A percentile compares a stretch with the other conserved stretches of the same genome.
Evolutionary conservation across 2,797 vertebrate genomes (phyloP).

Genomic region (Diceros bicornis): DNA sequence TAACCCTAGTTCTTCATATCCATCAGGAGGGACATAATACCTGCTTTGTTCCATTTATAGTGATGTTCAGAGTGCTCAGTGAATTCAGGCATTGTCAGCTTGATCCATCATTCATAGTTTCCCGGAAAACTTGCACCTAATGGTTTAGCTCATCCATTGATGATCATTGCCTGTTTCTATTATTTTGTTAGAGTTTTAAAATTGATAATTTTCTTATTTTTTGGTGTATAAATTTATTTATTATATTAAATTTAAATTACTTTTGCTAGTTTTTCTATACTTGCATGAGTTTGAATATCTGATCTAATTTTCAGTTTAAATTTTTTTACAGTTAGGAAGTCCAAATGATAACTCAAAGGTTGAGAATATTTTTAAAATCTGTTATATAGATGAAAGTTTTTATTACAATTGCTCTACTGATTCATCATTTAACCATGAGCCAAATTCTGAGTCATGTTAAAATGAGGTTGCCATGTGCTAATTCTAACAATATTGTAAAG

Average conservation of each 20-base stretch:
- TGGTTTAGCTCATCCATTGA: background rate
- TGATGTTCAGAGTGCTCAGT: background rate
- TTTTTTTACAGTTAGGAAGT: background rate
- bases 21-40: background rate
- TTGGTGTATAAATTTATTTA: background rate
- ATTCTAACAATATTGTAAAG: conserved; percentile 50
- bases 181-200: background rate
- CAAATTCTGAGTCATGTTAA: conserved; percentile 6
- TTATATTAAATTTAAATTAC: background rate
- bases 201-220: background rate
- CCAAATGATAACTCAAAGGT: background rate
- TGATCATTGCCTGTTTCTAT: background rate
- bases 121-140: background rate
- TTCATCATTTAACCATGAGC: background rate
- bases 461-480: background rate
- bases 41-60: background rate
- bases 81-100: background rate
- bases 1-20: background rate
- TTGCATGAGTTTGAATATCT: background rate
- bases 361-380: background rate
- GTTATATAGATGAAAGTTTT: background rate
- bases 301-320: background rate
- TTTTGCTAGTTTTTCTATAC: conserved; percentile 4
- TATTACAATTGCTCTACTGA: background rate
- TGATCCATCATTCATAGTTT: background rate